Percentiles rank a stretch among this genome's conserved stretches.
Evolutionary conservation across 2,113 vertebrate species (phyloP).

Genomic region (Bubalus kerabau): DNA sequence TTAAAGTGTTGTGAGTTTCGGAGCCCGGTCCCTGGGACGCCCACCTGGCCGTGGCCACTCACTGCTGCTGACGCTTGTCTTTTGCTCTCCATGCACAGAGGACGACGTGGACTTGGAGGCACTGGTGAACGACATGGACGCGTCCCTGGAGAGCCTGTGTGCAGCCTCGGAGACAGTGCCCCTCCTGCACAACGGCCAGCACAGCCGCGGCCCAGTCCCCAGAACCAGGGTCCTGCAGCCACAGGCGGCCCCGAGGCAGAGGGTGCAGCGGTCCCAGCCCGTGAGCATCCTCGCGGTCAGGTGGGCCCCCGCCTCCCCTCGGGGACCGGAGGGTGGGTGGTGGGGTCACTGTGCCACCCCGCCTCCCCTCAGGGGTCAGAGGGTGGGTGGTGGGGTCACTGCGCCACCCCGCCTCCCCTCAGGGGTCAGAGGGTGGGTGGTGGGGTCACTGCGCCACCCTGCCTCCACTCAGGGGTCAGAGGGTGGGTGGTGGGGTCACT

Average conservation of each 20-base stretch:
- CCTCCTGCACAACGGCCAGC: conserved; percentile 90
- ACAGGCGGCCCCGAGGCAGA: conserved; percentile 75
- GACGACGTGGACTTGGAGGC: conserved; percentile 94
- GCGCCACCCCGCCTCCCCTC: accelerated
- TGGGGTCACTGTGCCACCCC: accelerated
- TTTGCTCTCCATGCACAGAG: conserved; percentile 79
- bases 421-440: accelerated
- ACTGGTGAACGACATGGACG: conserved; percentile 95
- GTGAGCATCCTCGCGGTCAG: conserved; percentile 96
- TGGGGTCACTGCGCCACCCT: accelerated
- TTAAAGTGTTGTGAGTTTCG: no score
- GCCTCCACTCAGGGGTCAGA: accelerated
- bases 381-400: not conserved
- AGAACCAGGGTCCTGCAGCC: conserved; percentile 62
- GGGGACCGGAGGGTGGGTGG: accelerated
- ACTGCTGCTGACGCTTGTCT: not conserved
- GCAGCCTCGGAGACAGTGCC: conserved; percentile 84
- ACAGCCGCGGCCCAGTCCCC: conserved; percentile 68
- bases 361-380: accelerated
- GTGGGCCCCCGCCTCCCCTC: conserved; percentile 64
- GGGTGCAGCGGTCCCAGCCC: conserved; percentile 91
- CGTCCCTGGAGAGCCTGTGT: conserved; percentile 91
- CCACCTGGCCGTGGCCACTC: accelerated
- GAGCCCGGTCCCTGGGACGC: accelerated
- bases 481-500: accelerated